Evolutionary conservation across 2,888 invertebrate species (phyloP).

Genomic region (Miltochrista miniata): DNA sequence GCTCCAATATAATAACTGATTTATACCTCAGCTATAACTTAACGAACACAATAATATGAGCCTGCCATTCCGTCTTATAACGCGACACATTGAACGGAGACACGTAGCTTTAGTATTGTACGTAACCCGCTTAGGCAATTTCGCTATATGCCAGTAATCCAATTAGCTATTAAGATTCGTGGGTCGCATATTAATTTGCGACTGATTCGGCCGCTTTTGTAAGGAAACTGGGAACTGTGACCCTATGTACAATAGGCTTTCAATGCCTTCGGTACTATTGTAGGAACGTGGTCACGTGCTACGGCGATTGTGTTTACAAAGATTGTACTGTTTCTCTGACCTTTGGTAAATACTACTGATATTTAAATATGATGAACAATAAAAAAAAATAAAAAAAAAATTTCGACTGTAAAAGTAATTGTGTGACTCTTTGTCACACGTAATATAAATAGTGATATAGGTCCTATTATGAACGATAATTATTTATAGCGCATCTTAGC

Average conservation of each 20-base stretch:
- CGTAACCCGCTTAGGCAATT: constrained; percentile 80
- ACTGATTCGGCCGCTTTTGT: constrained; percentile 65
- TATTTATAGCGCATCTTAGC: too few species aligned
- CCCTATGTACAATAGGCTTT: constrained; percentile 58
- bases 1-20: constrained; percentile 70
- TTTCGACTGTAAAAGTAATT: constrained; percentile 8
- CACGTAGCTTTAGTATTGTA: constrained; percentile 72
- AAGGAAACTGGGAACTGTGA: constrained; percentile 60
- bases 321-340: constrained; percentile 39
- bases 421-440: too few species aligned
- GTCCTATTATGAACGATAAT: too few species aligned
- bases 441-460: too few species aligned
- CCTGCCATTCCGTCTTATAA: constrained; percentile 33
- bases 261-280: constrained; percentile 23
- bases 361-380: too few species aligned
- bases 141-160: constrained; percentile 81
- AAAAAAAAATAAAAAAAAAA: too few species aligned
- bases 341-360: constrained; percentile 22
- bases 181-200: constrained; percentile 79
- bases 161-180: constrained; percentile 84
- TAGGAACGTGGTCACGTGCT: constrained; percentile 36
- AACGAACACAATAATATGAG: constrained; percentile 61
- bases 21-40: constrained; percentile 62
- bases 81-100: constrained; percentile 44
- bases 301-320: constrained; percentile 46